Evolutionary conservation across 2,797 vertebrate genomes (phyloP), one percentile per base, ranked within the genome.

Genomic region (Salarias fasciatus): DNA sequence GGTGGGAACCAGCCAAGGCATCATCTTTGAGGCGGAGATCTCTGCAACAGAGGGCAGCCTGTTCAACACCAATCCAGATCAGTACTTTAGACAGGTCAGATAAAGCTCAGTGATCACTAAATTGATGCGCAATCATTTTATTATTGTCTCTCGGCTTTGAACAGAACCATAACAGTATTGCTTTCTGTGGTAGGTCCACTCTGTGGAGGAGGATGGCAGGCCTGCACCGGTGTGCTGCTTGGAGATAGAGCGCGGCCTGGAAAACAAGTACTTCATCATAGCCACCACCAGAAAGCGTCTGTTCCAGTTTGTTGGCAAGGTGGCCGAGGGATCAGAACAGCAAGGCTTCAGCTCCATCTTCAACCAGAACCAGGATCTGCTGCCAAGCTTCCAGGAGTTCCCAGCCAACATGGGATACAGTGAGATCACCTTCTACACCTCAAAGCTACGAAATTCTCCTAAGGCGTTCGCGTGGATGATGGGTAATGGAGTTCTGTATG

Each of bases 381-480:
- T 97, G 53, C 97, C 97, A 14, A 97, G 98, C 68, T 99, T 99
- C 82, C 96, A 96, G 48, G 98, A 99, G 90, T 99, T 99, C 77
- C 98, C 98, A 0, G 95, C 93, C 73, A 97, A 94, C 75, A 91
- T 99, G 89, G 98, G 97, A 75, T 99, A 97, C 87, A 99, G 97
- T 0, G 97, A 99, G 84, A 94, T 99, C 79, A 95, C 97, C 3
- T 98, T 99, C 83, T 99, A 99, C 79, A 98, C 97, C 1, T 95
- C 95, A 0, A 99, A 98, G 75, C 92, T 99, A 58, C 95, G 98
- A 13, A 95, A 93, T 0, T 93, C 84, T 1, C 97, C 98, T 0
- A 95, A 95, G n/a, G 93, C 95, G 28, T 99, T 99, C 5, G 97
- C 97, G 40, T 99, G 98, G 98, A 99, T 99, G 98, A 99, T 99